A percentile compares a stretch with the other conserved stretches of the same genome.
phyloP scores from a whole-genome alignment of 2,797 vertebrate species.

The Pseudomugil tenellus region DNA sequence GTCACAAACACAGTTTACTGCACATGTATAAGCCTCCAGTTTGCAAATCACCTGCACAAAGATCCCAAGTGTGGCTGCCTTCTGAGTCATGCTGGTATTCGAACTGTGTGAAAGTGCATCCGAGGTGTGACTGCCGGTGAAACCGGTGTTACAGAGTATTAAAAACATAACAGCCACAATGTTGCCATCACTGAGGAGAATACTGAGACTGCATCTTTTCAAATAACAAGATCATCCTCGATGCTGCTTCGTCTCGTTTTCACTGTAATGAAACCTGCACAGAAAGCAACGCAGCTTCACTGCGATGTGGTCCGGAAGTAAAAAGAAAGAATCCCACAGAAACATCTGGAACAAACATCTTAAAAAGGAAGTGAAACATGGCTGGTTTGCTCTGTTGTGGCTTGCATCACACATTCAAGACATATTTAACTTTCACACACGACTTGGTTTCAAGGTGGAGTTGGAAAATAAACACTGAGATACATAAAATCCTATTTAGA shows the following conservation, averaged over 20 bases:
- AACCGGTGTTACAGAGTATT: constrained; percentile 28
- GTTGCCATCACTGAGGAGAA: neutral
- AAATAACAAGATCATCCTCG: neutral
- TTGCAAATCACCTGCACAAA: constrained; percentile 13
- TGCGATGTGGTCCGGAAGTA: no score
- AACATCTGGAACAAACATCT: neutral
- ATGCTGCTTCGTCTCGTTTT: neutral
- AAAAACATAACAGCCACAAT: neutral
- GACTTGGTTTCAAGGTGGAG: neutral
- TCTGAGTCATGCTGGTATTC: neutral
- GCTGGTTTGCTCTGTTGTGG: neutral
- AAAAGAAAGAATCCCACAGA: neutral
- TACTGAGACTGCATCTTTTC: neutral
- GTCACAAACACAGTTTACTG: neutral
- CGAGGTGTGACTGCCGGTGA: constrained; percentile 25
- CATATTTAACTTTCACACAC: neutral
- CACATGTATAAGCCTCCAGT: neutral
- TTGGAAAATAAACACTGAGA: neutral
- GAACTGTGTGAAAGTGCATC: neutral
- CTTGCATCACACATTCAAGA: neutral
- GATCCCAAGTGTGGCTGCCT: neutral
- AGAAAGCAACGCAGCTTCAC: no score
- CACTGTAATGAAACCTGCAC: no score
- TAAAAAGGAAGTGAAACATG: neutral
- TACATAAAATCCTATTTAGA: neutral